Percentiles rank a stretch among this genome's conserved stretches.
Conservation (phyloP, 2,113 vertebrate genomes). For the Podocnemis expansa region DNA sequence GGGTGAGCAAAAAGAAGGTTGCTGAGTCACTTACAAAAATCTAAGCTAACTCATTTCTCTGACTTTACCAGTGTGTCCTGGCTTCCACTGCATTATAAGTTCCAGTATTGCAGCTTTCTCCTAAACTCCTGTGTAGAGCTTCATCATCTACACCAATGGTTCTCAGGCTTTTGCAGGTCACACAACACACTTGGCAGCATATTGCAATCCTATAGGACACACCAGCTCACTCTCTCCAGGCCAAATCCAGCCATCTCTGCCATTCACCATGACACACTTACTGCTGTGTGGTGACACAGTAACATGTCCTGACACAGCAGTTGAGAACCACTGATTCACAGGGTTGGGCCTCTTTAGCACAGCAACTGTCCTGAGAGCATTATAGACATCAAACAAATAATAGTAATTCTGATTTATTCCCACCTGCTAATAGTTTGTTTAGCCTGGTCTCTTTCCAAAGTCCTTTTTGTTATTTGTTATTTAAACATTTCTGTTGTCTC, state of each 20-base stretch:
- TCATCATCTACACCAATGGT: not conserved
- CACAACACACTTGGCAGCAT: too few relatives aligned
- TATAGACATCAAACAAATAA: not conserved
- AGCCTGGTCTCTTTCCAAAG: not conserved
- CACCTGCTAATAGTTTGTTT: not conserved
- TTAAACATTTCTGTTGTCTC: not conserved
- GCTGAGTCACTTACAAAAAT: not conserved
- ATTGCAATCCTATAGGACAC: too few relatives aligned
- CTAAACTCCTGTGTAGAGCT: not conserved
- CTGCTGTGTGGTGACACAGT: too few relatives aligned
- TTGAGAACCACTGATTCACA: too few relatives aligned
- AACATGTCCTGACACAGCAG: too few relatives aligned
- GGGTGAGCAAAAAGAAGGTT: not conserved
- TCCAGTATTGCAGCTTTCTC: not conserved
- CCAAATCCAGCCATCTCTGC: too few relatives aligned
- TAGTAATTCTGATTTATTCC: not conserved
- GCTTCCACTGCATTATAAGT: not conserved
- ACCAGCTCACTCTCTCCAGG: too few relatives aligned
- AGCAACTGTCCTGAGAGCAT: not conserved
- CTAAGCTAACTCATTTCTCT: not conserved
- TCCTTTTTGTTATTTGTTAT: not conserved
- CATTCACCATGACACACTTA: too few relatives aligned
- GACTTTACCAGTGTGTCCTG: not conserved
- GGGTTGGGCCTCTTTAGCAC: not conserved
- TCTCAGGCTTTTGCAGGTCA: too few relatives aligned